Percentiles rank a stretch among this genome's conserved stretches.
These are phyloP conservation scores for Eubucco bourcierii DNA, from an alignment of 2,113 vertebrate genomes.

Conservation along the genomic window DNA sequence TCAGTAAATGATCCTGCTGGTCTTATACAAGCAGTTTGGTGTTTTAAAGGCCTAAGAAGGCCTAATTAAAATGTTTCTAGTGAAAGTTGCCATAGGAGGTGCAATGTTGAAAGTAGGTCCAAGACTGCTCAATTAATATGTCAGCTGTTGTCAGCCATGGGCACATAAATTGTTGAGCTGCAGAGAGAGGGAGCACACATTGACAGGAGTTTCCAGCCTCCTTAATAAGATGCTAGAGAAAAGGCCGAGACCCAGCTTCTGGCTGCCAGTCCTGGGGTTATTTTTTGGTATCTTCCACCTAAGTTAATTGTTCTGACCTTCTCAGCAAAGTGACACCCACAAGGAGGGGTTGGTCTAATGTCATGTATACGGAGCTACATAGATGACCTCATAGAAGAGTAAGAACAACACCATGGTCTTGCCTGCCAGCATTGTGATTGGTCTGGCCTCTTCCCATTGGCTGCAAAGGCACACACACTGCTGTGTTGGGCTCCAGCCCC, in stretches of 20 bases:
- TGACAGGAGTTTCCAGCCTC: neutral
- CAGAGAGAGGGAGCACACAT: neutral
- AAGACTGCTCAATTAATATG: accelerated
- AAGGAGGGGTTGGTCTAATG: neutral
- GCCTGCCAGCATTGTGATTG: too few relatives aligned
- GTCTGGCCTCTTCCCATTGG: too few relatives aligned
- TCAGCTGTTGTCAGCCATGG: neutral
- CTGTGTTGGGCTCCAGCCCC: too few relatives aligned
- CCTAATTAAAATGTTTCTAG: neutral
- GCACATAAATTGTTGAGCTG: neutral
- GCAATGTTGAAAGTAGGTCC: neutral
- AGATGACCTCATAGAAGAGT: neutral
- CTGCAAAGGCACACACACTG: too few relatives aligned
- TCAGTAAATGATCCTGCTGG: neutral
- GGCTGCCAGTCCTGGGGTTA: neutral
- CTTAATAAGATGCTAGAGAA: neutral
- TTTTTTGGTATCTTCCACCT: neutral
- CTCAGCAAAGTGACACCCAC: neutral
- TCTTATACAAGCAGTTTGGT: neutral
- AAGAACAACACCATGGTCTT: too few relatives aligned
- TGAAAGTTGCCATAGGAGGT: neutral
- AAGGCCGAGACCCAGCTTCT: neutral
- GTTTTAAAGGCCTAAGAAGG: neutral
- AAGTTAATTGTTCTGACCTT: neutral
- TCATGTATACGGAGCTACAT: neutral